phyloP scores from a whole-genome alignment of 2,888 invertebrate species.

The Buathra laborator region DNA sequence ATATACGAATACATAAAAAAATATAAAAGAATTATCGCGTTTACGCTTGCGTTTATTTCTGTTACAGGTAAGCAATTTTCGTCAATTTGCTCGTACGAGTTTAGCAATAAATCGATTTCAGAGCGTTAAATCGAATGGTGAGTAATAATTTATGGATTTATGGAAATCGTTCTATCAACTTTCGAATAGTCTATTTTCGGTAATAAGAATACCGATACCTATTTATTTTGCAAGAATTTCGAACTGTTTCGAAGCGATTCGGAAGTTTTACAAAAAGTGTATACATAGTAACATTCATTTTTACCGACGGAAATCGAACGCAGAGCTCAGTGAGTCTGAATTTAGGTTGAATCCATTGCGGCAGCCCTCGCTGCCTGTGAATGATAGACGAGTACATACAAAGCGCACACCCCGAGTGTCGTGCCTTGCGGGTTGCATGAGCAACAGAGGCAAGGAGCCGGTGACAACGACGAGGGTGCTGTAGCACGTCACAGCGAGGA shows the following conservation, averaged over 20 bases:
- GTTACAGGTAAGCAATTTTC: too few species aligned
- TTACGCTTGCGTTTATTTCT: too few species aligned
- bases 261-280: neutral
- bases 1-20: too few species aligned
- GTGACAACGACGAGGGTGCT: neutral
- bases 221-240: neutral
- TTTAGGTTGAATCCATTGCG: slow-evolving; percentile 5
- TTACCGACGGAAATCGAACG: slow-evolving; percentile 12
- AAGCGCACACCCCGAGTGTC: slow-evolving; percentile 2
- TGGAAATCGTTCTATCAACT: too few species aligned
- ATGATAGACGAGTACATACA: neutral
- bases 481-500: neutral
- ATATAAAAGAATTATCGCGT: too few species aligned
- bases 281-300: neutral
- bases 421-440: slow-evolving; percentile 10
- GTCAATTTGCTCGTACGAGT: too few species aligned
- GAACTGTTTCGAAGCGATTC: neutral
- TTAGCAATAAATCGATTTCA: too few species aligned
- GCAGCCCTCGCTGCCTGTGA: neutral
- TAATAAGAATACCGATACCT: too few species aligned
- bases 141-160: too few species aligned
- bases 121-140: too few species aligned
- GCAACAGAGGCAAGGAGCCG: neutral
- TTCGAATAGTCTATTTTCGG: too few species aligned
- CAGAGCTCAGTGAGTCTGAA: neutral